Evolutionary conservation across 2,888 invertebrate genomes (phyloP).

Genomic region (Pyrochroa serraticornis): DNA sequence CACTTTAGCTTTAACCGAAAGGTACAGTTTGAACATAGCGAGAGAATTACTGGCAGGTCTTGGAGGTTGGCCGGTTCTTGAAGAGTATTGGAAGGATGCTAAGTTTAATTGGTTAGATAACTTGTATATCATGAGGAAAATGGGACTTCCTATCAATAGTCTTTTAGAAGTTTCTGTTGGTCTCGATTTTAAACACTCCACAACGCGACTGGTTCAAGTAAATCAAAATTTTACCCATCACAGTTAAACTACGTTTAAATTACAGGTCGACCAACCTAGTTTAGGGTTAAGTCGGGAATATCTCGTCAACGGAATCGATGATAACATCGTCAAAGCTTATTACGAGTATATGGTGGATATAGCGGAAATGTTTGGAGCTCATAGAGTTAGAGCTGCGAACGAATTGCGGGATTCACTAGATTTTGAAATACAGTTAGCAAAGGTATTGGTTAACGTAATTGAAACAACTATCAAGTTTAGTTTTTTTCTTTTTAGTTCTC

Average conservation of each 20-base stretch:
- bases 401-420: slow-evolving; percentile 38
- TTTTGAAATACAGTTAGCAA: slow-evolving; percentile 43
- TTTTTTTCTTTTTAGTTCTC: slow-evolving; percentile 24
- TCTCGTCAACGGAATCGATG: slow-evolving; percentile 74
- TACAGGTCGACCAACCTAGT: slow-evolving; percentile 79
- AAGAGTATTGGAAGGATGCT: slow-evolving; percentile 55
- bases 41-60: slow-evolving; percentile 72
- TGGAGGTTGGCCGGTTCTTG: slow-evolving; percentile 92
- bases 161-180: slow-evolving; percentile 33
- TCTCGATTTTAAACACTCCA: slow-evolving; percentile 37
- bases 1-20: slow-evolving; percentile 70
- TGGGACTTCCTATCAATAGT: slow-evolving; percentile 33
- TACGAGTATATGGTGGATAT: slow-evolving; percentile 56
- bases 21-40: slow-evolving; percentile 76
- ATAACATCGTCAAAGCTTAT: slow-evolving; percentile 78
- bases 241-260: slow-evolving; percentile 5
- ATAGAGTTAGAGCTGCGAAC: slow-evolving; percentile 29
- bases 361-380: slow-evolving; percentile 43
- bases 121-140: slow-evolving; percentile 21
- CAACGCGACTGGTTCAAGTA: slow-evolving; percentile 33
- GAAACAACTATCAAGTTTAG: too few species aligned
- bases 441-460: slow-evolving; percentile 10
- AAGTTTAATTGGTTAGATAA: slow-evolving; percentile 31
- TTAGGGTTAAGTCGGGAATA: slow-evolving; percentile 81
- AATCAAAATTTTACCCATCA: not conserved